A percentile compares a stretch with the other conserved stretches of the same genome.
These are phyloP conservation scores for Cygnus buccinator DNA, from an alignment of 2,113 vertebrate species.

Conservation along the genomic window DNA sequence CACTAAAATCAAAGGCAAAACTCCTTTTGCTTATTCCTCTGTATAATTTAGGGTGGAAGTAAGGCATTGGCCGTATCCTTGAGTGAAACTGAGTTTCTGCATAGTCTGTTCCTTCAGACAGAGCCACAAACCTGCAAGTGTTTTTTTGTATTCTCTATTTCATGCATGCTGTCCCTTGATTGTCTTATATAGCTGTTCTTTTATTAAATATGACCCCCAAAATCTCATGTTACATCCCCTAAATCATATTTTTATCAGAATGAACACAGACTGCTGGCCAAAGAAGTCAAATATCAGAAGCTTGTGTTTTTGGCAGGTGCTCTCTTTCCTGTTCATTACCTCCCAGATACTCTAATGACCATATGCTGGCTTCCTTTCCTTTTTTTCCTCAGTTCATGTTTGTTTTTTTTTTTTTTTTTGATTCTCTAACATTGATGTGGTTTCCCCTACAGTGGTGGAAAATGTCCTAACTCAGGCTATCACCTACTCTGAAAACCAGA, in stretches of 20 bases:
- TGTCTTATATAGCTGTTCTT: background rate
- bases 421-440: background rate
- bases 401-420: background rate
- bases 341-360: background rate
- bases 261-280: background rate
- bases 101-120: background rate
- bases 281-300: background rate
- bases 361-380: background rate
- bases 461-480: background rate
- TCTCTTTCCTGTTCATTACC: background rate
- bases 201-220: background rate
- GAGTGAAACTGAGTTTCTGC: background rate
- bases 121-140: background rate
- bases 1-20: background rate
- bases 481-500: background rate
- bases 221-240: accelerated
- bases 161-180: background rate
- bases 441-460: background rate
- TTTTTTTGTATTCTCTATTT: background rate
- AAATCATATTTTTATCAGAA: background rate
- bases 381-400: background rate
- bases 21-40: background rate
- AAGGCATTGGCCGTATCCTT: background rate
- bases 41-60: background rate
- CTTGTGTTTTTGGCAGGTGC: background rate